A percentile compares a stretch with the other conserved stretches of the same genome.
phyloP scores from a whole-genome alignment of 2,888 invertebrate species.

The Spilarctia lutea region DNA sequence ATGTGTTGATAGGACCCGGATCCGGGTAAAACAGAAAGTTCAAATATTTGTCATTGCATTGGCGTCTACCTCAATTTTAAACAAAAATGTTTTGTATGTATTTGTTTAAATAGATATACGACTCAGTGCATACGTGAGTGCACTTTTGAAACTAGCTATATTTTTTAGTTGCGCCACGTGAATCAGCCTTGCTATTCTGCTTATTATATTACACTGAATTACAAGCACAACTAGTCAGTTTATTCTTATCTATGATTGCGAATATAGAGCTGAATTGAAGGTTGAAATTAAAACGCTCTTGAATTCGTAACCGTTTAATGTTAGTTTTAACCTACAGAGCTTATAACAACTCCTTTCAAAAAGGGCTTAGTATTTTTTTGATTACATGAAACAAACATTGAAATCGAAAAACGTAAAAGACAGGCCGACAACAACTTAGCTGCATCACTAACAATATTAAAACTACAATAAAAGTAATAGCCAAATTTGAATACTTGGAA shows the following conservation, averaged over 20 bases:
- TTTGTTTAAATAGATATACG: constrained; percentile 1
- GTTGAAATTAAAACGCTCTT: background rate
- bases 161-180: background rate
- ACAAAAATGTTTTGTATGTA: background rate
- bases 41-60: constrained; percentile 36
- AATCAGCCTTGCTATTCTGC: background rate
- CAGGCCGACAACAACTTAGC: background rate
- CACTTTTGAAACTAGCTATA: background rate
- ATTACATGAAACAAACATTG: background rate
- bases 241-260: background rate
- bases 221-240: background rate
- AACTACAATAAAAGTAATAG: background rate
- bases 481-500: background rate
- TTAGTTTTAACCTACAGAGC: background rate
- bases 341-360: background rate
- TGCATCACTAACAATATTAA: background rate
- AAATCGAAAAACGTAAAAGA: background rate
- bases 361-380: background rate
- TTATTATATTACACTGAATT: background rate
- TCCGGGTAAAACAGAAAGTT: constrained; percentile 44
- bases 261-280: background rate
- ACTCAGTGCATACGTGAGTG: background rate
- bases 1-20: constrained; percentile 40
- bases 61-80: background rate
- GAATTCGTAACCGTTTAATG: background rate